phyloP scores from a whole-genome alignment of 2,888 invertebrate species.

The Yponomeuta malinellus region DNA sequence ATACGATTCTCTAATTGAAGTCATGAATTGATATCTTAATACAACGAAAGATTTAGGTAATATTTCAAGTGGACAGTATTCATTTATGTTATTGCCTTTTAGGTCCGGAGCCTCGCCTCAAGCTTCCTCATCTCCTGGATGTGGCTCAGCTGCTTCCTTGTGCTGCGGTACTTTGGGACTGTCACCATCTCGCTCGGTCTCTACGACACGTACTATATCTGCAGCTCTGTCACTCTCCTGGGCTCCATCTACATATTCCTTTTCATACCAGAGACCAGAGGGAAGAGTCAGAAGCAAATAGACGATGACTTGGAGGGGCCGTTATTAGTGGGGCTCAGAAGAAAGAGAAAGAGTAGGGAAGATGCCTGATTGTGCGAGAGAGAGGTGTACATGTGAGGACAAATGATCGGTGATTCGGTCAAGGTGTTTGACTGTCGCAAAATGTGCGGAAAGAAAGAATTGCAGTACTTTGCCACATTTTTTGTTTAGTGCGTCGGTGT shows the following conservation, averaged over 20 bases:
- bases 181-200: constrained; percentile 53
- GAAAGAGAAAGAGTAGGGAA: constrained; percentile 33
- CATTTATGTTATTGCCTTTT: constrained; percentile 12
- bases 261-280: constrained; percentile 56
- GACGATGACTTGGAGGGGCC: constrained; percentile 51
- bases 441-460: no score
- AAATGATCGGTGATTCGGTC: background rate
- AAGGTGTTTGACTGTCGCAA: background rate
- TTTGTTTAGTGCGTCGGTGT: no score
- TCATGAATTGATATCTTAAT: no score
- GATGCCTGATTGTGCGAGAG: constrained; percentile 40
- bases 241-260: constrained; percentile 51
- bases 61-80: background rate
- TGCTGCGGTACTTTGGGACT: constrained; percentile 61
- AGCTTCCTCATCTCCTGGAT: constrained; percentile 65
- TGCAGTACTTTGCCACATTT: no score
- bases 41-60: no score
- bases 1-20: no score
- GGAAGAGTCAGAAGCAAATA: constrained; percentile 54
- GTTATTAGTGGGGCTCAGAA: constrained; percentile 31
- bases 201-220: constrained; percentile 60
- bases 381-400: background rate
- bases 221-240: constrained; percentile 54
- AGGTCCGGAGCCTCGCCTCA: constrained; percentile 64
- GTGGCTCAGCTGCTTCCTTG: constrained; percentile 63